Evolutionary conservation across 2,888 invertebrate species (phyloP).

Genomic region (Matsumyia berberina): DNA sequence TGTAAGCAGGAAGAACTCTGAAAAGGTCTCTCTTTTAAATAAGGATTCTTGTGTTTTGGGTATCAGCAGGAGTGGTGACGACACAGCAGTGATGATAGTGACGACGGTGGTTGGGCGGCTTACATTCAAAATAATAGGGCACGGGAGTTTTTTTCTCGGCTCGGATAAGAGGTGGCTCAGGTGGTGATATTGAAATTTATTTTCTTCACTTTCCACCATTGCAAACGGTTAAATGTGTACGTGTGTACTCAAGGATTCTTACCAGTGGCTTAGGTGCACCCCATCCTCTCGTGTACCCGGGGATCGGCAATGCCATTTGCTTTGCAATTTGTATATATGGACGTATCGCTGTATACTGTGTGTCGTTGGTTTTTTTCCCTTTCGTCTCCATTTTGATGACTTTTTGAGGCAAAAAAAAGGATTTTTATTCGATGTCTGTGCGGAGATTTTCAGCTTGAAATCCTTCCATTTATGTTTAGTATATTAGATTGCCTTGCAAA

Average conservation of each 20-base stretch:
- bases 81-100: conserved; percentile 1
- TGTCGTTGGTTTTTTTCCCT: background rate
- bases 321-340: conserved; percentile 35
- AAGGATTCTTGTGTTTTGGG: conserved; percentile 28
- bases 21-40: conserved; percentile 46
- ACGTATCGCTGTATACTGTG: background rate
- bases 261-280: conserved; percentile 27
- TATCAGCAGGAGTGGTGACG: background rate
- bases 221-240: conserved; percentile 20
- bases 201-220: conserved; percentile 25
- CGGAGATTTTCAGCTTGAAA: conserved; percentile 60
- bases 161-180: conserved; percentile 45
- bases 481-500: conserved; percentile 1
- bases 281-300: background rate
- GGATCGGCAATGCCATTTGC: conserved; percentile 17
- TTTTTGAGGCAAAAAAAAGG: background rate
- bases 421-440: conserved; percentile 30
- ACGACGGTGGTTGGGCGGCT: conserved; percentile 7
- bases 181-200: conserved; percentile 55
- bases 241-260: conserved; percentile 10
- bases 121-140: background rate
- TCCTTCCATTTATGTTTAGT: conserved; percentile 52
- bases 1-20: conserved; percentile 35
- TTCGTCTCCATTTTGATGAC: conserved; percentile 24
- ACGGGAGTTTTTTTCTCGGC: conserved; percentile 5